Conservation (phyloP, 2,797 vertebrate genomes). For the Liparis tanakae region DNA sequence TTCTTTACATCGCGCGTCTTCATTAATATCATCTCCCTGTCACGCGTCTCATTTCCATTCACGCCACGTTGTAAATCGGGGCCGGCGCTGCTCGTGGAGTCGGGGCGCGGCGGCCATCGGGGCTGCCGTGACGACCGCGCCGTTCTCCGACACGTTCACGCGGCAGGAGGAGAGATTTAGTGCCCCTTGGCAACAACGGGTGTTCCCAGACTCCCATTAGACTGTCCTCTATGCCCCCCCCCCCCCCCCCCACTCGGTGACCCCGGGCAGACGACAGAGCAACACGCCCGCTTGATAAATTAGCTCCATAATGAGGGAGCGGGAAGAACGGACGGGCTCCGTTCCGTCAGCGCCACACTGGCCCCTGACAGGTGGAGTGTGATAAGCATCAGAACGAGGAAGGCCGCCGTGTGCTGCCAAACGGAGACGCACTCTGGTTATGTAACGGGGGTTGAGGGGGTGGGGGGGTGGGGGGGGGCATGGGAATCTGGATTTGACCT, state of each 20-base stretch:
- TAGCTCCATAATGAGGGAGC: constrained; percentile 67
- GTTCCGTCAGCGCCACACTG: constrained; percentile 64
- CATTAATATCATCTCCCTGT: neutral
- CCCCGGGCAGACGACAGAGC: constrained; percentile 56
- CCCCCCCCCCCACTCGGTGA: constrained; percentile 20
- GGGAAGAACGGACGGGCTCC: constrained; percentile 70
- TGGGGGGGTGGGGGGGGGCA: constrained; percentile 9
- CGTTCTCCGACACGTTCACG: constrained; percentile 21
- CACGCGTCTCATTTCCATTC: neutral
- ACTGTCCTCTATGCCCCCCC: constrained; percentile 3
- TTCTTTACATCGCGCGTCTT: neutral
- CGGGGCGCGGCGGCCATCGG: neutral
- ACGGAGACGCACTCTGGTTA: constrained; percentile 56
- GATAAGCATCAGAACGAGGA: constrained; percentile 71
- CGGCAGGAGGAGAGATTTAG: constrained; percentile 34
- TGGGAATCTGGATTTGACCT: constrained; percentile 52
- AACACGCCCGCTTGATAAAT: constrained; percentile 69
- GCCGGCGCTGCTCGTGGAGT: neutral
- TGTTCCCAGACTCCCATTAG: constrained; percentile 54
- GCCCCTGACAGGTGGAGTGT: constrained; percentile 65
- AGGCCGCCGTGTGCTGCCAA: constrained; percentile 46
- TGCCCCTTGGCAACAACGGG: constrained; percentile 18
- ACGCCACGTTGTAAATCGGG: neutral
- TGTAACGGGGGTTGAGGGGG: constrained; percentile 16
- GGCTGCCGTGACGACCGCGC: neutral